phyloP scores from a whole-genome alignment of 2,888 invertebrate species.

The Gymnocheta viridis region DNA sequence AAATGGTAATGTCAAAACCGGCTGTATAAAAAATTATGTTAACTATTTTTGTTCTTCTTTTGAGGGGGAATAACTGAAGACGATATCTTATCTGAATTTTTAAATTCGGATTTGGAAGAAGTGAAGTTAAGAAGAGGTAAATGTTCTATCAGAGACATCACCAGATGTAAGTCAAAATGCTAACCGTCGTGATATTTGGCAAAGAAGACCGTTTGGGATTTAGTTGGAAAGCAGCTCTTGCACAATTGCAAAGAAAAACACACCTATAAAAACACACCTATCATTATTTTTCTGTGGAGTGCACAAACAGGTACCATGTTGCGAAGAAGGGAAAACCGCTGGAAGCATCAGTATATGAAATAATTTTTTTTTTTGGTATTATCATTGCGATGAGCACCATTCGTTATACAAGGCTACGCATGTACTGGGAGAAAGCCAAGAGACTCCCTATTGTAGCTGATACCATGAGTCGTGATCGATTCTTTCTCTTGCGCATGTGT shows the following conservation, averaged over 20 bases:
- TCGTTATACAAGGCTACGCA: not conserved
- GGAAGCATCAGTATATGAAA: conserved; percentile 40
- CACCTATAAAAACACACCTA: too few species aligned
- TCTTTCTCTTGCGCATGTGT: too few species aligned
- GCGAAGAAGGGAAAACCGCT: conserved; percentile 44
- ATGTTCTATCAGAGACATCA: conserved; percentile 23
- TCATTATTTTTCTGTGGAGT: too few species aligned
- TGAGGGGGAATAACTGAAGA: too few species aligned
- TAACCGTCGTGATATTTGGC: conserved; percentile 54
- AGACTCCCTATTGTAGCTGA: conserved; percentile 34
- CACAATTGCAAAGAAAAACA: too few species aligned
- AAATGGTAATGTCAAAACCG: too few species aligned
- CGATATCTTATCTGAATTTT: too few species aligned
- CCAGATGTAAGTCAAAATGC: conserved; percentile 42
- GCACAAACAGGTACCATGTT: conserved; percentile 56
- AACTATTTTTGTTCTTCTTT: too few species aligned
- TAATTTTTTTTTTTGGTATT: conserved; percentile 23
- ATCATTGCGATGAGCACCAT: not conserved
- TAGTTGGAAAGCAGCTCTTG: conserved; percentile 55
- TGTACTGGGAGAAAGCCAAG: not conserved
- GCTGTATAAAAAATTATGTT: too few species aligned
- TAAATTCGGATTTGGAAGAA: too few species aligned
- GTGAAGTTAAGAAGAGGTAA: conserved; percentile 27
- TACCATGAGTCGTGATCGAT: too few species aligned
- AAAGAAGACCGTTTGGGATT: conserved; percentile 42